Evolutionary conservation across 2,797 vertebrate species (phyloP).

Genomic region (Emys orbicularis): DNA sequence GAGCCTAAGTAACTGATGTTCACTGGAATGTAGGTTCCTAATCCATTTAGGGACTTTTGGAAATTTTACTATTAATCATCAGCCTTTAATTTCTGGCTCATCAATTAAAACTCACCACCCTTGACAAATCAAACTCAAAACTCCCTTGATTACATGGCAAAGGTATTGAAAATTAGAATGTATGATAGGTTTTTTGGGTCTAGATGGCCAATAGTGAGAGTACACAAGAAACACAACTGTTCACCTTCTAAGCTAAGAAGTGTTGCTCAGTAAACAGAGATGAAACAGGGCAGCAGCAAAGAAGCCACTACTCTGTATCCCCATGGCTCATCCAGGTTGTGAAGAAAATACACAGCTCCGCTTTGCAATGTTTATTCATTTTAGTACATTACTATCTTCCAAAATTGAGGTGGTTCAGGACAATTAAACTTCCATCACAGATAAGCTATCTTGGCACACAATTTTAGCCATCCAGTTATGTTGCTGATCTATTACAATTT

Average conservation of each 20-base stretch:
- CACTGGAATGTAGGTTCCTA: constrained; percentile 34
- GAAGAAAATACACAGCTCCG: constrained; percentile 25
- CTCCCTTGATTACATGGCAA: neutral
- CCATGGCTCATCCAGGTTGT: constrained; percentile 19
- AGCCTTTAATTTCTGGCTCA: constrained; percentile 14
- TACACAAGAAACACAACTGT: constrained; percentile 14
- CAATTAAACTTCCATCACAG: constrained; percentile 69
- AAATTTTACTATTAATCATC: constrained; percentile 55
- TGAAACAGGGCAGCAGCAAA: constrained; percentile 32
- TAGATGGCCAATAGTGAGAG: constrained; percentile 21
- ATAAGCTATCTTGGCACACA: constrained; percentile 59
- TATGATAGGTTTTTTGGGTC: neutral
- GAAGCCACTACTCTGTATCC: constrained; percentile 32
- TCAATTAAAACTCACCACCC: constrained; percentile 24
- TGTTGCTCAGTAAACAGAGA: neutral
- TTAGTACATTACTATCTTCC: constrained; percentile 45
- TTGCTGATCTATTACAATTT: constrained; percentile 47
- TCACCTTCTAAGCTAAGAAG: neutral
- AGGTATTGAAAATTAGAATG: constrained; percentile 33
- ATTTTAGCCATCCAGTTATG: constrained; percentile 56
- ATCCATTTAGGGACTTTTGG: constrained; percentile 19
- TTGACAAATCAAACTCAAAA: constrained; percentile 35
- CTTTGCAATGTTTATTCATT: constrained; percentile 16
- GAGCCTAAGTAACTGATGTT: constrained; percentile 48
- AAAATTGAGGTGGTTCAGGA: constrained; percentile 41